Conservation (phyloP, 2,888 invertebrate genomes). For the Blera fallax region DNA sequence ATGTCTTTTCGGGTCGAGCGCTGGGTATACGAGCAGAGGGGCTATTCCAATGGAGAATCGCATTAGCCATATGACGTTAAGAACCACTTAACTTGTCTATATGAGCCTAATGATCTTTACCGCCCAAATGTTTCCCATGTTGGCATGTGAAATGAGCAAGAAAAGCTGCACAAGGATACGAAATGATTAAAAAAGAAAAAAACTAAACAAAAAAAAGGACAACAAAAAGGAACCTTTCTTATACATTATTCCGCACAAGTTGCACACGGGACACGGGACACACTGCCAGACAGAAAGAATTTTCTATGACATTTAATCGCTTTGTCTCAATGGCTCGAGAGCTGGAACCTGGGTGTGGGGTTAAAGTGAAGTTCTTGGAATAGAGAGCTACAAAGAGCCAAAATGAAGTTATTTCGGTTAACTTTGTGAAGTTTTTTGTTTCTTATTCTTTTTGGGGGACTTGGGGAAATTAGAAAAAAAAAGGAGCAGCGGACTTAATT, state of each 20-base stretch:
- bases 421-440: constrained; percentile 42
- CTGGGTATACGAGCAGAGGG: neutral
- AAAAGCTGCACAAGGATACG: constrained; percentile 48
- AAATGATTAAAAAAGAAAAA: constrained; percentile 22
- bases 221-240: constrained; percentile 22
- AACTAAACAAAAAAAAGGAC: constrained; percentile 16
- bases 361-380: constrained; percentile 45
- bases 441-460: neutral
- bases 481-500: constrained; percentile 48
- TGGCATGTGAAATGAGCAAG: constrained; percentile 64
- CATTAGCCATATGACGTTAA: constrained; percentile 76
- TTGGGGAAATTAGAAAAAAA: constrained; percentile 29
- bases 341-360: neutral
- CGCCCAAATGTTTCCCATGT: constrained; percentile 70
- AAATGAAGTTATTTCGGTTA: constrained; percentile 67
- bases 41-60: constrained; percentile 38
- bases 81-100: constrained; percentile 82
- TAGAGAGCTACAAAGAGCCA: constrained; percentile 43
- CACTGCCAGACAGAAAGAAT: constrained; percentile 43
- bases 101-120: constrained; percentile 81
- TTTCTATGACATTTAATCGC: constrained; percentile 64
- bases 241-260: constrained; percentile 51
- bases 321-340: constrained; percentile 58
- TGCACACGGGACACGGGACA: constrained; percentile 59
- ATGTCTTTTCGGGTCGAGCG: constrained; percentile 48